A percentile compares a stretch with the other conserved stretches of the same genome.
Evolutionary conservation across 2,113 vertebrate species (phyloP).

Genomic region (Cheilinus undulatus): DNA sequence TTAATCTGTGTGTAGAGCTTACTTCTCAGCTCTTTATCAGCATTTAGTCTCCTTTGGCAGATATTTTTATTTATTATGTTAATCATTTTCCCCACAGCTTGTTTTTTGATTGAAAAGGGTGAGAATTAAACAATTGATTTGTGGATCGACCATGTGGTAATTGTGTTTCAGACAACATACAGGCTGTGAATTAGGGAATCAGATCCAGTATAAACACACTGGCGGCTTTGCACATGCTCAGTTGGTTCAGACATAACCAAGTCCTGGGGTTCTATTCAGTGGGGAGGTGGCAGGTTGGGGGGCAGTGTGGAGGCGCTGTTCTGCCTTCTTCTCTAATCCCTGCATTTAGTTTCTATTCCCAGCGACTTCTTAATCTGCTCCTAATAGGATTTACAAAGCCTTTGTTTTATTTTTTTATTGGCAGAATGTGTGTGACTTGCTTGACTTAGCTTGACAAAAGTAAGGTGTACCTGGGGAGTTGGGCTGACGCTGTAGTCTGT

Average conservation of each 20-base stretch:
- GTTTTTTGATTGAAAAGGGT: background rate
- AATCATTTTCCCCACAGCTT: background rate
- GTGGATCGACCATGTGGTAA: background rate
- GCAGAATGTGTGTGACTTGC: conserved; percentile 26
- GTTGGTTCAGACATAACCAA: background rate
- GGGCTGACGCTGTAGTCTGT: background rate
- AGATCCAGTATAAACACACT: background rate
- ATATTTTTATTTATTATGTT: background rate
- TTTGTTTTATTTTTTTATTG: conserved; percentile 58
- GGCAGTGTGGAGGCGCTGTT: conserved; percentile 30
- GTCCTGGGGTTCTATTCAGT: conserved; percentile 34
- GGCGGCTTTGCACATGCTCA: background rate
- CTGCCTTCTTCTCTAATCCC: conserved; percentile 71
- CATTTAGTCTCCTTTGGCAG: too few species aligned
- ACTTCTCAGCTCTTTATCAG: background rate
- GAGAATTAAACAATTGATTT: background rate
- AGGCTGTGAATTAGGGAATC: background rate
- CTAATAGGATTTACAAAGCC: conserved; percentile 76
- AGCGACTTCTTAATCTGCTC: conserved; percentile 72
- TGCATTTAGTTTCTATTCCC: conserved; percentile 78
- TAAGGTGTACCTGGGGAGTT: conserved; percentile 1
- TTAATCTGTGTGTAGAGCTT: conserved; percentile 13
- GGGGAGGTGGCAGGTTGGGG: conserved; percentile 42
- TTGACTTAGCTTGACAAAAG: conserved; percentile 7
- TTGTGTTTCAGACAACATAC: background rate